Evolutionary conservation across 2,888 invertebrate genomes (phyloP).

Genomic region (Trichogramma evanescens): DNA sequence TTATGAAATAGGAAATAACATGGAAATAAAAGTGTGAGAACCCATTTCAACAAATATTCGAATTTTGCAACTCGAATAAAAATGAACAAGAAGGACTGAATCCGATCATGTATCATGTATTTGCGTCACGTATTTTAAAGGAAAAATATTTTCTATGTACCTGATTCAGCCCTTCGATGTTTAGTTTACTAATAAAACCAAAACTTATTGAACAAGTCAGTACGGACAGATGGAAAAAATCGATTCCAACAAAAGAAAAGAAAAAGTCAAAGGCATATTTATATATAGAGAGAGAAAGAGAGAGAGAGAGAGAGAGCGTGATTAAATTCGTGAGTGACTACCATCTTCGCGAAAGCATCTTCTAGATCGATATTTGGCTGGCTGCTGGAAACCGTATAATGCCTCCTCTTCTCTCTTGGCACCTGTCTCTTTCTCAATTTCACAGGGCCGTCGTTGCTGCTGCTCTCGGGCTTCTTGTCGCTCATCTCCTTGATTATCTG

Average conservation of each 20-base stretch:
- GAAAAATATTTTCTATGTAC: too few species aligned
- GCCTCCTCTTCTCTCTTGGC: slow-evolving; percentile 75
- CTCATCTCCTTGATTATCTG: slow-evolving; percentile 80
- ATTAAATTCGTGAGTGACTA: slow-evolving; percentile 26
- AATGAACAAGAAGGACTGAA: too few species aligned
- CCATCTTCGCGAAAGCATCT: slow-evolving; percentile 42
- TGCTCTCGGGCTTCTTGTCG: slow-evolving; percentile 45
- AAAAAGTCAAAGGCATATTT: not conserved
- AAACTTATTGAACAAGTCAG: too few species aligned
- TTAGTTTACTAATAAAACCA: too few species aligned
- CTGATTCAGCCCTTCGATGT: too few species aligned
- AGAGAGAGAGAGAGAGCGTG: slow-evolving; percentile 11
- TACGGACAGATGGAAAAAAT: not conserved
- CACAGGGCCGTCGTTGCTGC: slow-evolving; percentile 29
- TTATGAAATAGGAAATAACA: too few species aligned
- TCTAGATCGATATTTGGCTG: slow-evolving; percentile 41
- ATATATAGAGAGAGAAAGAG: slow-evolving; percentile 7
- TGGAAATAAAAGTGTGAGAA: too few species aligned
- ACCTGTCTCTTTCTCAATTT: slow-evolving; percentile 55
- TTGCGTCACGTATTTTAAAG: too few species aligned
- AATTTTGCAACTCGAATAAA: too few species aligned
- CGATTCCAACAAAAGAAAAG: slow-evolving; percentile 6
- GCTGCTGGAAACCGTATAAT: slow-evolving; percentile 67
- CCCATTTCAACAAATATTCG: too few species aligned
- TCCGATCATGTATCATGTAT: too few species aligned